Evolutionary conservation across 2,888 invertebrate genomes (phyloP), one percentile per base, ranked within the genome.

Genomic region (Mythimna ferrago): DNA sequence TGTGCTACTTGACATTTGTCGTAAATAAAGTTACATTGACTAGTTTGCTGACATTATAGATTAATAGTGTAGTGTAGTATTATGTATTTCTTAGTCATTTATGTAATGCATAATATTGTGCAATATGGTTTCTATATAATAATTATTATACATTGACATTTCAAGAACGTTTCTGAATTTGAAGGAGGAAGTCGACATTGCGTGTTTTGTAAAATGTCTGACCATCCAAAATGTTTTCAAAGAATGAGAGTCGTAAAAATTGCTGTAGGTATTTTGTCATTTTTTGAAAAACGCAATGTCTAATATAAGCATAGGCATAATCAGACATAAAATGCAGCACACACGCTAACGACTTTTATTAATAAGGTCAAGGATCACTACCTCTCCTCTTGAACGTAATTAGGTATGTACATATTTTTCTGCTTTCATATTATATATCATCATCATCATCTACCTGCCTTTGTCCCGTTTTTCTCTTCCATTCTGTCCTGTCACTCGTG

Each of bases 11-110:
- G 70, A 70, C 66, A 79, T 79, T 79, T 77, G 48, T 51, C 62
- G 69, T 69, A 63, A 69, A 77, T 69, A 66, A 58, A 63, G 69
- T 78, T 77, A 56, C 65, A 82, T 78, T 78, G 62, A 21, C 61
- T 19, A 19, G 78, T 51, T 19, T 5, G 14, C 44, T 62, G 48
- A 69, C 62, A 56, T 56, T 70, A 77, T 78, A 62, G 32, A 81
- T 68, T 75, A 57, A 57, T 68, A n/a, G 6, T 53, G 32, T 21
- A 77, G 57, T 65, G 32, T 54, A 58, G 44, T 14, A 16, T 35
- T 57, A 48, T 76, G n/a, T 58, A 63, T 69, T 54, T 69, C 53
- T 51, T 38, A 5, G 60, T 58, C n/a, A 10, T 57, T 69, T 81
- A 76, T 54, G 41, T 63, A 66, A 66, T 21, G 2, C 41, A 21